Conservation (phyloP, 2,797 vertebrate genomes). For the Microctenopoma lineatum region DNA sequence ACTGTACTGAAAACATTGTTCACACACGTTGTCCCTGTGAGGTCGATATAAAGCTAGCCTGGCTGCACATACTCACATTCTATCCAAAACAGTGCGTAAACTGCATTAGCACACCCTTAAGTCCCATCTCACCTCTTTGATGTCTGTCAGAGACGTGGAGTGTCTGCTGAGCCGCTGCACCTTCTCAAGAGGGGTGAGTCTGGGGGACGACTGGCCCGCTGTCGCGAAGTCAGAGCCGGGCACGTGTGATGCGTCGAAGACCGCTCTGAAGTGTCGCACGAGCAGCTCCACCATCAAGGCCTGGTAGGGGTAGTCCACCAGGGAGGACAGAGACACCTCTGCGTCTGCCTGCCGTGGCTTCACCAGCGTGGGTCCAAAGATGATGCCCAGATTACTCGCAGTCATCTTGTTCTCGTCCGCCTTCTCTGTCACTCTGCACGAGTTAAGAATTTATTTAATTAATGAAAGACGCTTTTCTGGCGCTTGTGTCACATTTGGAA, state of each 20-base stretch:
- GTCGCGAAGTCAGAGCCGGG: conserved; percentile 47
- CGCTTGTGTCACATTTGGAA: conserved; percentile 10
- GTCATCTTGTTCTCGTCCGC: conserved; percentile 98
- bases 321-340: conserved; percentile 92
- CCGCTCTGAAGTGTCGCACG: conserved; percentile 87
- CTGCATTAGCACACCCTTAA: neutral
- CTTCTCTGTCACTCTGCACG: conserved; percentile 89
- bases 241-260: conserved; percentile 85
- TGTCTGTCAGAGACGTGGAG: conserved; percentile 83
- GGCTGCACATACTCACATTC: too few relatives aligned
- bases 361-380: conserved; percentile 96
- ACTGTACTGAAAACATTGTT: too few relatives aligned
- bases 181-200: conserved; percentile 85
- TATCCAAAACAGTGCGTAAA: too few relatives aligned
- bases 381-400: conserved; percentile 95
- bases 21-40: too few relatives aligned
- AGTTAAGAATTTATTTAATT: neutral
- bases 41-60: too few relatives aligned
- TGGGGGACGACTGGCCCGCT: conserved; percentile 72
- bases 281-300: conserved; percentile 94
- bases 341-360: conserved; percentile 91
- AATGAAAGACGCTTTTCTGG: neutral
- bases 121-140: conserved; percentile 89
- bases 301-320: conserved; percentile 97
- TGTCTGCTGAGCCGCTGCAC: conserved; percentile 86